Conservation (phyloP, 1,140 invertebrate species). For the Panulirus ornatus region DNA sequence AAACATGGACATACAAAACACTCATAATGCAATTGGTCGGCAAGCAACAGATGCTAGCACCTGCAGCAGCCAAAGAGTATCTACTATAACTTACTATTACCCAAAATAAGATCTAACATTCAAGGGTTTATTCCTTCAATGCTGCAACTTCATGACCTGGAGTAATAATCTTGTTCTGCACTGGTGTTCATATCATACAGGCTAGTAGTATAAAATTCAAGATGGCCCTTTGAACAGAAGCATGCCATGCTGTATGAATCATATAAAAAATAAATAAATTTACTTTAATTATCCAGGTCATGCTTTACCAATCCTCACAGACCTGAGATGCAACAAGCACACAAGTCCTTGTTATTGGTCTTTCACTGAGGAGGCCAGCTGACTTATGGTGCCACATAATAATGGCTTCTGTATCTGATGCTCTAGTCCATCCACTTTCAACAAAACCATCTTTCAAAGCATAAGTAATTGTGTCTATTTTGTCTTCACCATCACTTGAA, state of each 20-base stretch:
- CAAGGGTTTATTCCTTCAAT: neutral
- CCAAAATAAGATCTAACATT: neutral
- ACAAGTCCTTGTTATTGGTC: constrained; percentile 13
- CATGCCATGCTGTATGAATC: neutral
- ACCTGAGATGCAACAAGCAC: constrained; percentile 11
- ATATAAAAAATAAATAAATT: constrained; percentile 49
- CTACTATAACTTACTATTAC: neutral
- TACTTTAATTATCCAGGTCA: constrained; percentile 24
- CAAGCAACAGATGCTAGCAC: neutral
- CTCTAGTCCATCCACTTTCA: neutral
- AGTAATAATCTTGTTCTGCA: neutral
- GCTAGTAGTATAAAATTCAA: constrained; percentile 15
- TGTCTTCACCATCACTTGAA: neutral
- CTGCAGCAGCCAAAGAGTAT: constrained; percentile 29
- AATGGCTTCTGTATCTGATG: neutral
- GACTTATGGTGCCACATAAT: neutral
- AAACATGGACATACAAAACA: constrained; percentile 42
- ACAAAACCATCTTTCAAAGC: neutral
- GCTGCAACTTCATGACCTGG: neutral
- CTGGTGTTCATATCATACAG: neutral
- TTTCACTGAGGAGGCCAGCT: neutral
- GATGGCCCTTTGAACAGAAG: constrained; percentile 15
- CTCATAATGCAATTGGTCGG: constrained; percentile 10
- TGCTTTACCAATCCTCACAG: constrained; percentile 34
- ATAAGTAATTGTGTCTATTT: neutral